Conservation (phyloP, 2,797 vertebrate species). For the Naso thynnoides region DNA sequence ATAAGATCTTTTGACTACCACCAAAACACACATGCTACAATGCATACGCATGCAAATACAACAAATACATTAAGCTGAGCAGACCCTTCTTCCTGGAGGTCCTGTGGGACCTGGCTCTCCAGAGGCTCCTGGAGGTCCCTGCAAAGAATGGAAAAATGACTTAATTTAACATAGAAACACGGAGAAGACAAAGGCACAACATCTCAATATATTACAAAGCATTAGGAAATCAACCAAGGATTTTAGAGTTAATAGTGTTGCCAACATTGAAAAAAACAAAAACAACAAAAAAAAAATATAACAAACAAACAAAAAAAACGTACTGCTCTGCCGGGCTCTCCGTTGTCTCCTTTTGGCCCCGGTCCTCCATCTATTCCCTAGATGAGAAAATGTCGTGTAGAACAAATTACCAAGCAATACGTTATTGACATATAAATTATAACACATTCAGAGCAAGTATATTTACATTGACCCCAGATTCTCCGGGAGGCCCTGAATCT, state of each 20-base stretch:
- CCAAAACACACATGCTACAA: not conserved
- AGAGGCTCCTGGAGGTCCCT: conserved; percentile 91
- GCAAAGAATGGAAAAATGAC: conserved; percentile 8
- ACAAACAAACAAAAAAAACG: no score
- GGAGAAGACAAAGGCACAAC: conserved; percentile 16
- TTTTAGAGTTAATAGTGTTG: not conserved
- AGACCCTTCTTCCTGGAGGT: conserved; percentile 91
- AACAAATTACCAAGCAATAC: not conserved
- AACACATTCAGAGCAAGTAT: not conserved
- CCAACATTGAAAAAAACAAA: no score
- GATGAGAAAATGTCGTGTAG: conserved; percentile 17
- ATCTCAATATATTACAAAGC: conserved; percentile 11
- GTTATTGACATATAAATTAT: not conserved
- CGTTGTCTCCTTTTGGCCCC: conserved; percentile 90
- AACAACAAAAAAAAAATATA: not conserved
- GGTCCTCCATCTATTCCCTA: conserved; percentile 89
- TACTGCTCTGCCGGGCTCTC: conserved; percentile 88
- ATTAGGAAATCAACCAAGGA: conserved; percentile 22
- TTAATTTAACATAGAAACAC: conserved; percentile 19
- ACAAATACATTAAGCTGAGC: conserved; percentile 36
- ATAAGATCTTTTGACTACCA: not conserved
- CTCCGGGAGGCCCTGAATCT: conserved; percentile 89
- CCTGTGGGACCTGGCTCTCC: conserved; percentile 91
- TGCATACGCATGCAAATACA: not conserved
- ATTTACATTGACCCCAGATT: conserved; percentile 88